A percentile compares a stretch with the other conserved stretches of the same genome.
Evolutionary conservation across 2,797 vertebrate genomes (phyloP).

Genomic region (Muscicapa striata): DNA sequence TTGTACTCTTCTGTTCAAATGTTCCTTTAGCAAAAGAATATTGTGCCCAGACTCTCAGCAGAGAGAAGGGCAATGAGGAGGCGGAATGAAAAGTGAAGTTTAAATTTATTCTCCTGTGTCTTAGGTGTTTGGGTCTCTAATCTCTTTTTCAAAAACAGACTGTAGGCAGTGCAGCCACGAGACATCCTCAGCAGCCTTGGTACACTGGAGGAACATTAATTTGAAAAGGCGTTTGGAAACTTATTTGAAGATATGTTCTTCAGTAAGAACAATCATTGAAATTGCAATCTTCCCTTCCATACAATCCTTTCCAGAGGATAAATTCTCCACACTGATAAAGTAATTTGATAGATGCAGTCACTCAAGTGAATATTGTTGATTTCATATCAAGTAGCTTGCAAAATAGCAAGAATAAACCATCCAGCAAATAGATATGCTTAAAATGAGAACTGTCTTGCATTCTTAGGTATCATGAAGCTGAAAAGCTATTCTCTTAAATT

Average conservation of each 20-base stretch:
- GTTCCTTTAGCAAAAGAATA: background rate
- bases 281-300: background rate
- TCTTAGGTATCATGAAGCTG: background rate
- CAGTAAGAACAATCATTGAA: background rate
- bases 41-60: background rate
- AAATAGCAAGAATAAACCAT: background rate
- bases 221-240: background rate
- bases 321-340: background rate
- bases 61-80: background rate
- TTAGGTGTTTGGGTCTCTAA: background rate
- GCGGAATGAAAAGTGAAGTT: background rate
- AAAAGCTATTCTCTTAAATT: background rate
- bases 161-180: background rate
- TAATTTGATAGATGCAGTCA: background rate
- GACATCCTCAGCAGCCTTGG: background rate
- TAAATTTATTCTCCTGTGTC: background rate
- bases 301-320: background rate
- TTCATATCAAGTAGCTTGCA: background rate
- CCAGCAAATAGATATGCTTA: background rate
- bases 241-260: background rate
- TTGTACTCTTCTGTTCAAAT: background rate
- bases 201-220: background rate
- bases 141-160: background rate
- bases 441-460: background rate
- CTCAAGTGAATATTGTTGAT: background rate